Conservation (phyloP, 1,140 invertebrate species). For the Macrostomum lignano region DNA sequence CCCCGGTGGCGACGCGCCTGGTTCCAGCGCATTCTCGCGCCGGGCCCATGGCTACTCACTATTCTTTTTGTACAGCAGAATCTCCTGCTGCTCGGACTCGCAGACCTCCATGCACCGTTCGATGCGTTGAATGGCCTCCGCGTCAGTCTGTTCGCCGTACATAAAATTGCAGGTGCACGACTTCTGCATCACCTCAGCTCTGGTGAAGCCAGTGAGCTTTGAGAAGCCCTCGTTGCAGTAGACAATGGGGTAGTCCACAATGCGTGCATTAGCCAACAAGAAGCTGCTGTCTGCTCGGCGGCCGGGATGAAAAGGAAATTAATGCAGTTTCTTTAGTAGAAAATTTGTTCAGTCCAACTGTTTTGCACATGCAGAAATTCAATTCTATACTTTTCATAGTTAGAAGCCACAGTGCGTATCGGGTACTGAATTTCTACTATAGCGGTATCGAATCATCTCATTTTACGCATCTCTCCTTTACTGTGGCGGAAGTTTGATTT, state of each 20-base stretch:
- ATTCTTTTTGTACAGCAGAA: slow-evolving; percentile 96
- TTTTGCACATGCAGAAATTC: neutral
- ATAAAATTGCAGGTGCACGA: slow-evolving; percentile 79
- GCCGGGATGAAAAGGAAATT: too few relatives aligned
- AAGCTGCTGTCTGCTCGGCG: slow-evolving; percentile 83
- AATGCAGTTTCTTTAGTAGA: too few relatives aligned
- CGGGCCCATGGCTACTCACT: too few relatives aligned
- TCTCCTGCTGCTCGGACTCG: slow-evolving; percentile 60
- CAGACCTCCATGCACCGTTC: slow-evolving; percentile 75
- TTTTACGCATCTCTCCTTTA: too few relatives aligned
- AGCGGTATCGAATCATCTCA: too few relatives aligned
- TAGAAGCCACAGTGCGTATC: too few relatives aligned
- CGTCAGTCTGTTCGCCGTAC: slow-evolving; percentile 88
- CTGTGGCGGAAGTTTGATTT: too few relatives aligned
- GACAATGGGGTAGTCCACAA: slow-evolving; percentile 96
- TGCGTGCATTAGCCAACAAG: slow-evolving; percentile 90
- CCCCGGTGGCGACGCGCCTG: too few relatives aligned
- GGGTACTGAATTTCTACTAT: too few relatives aligned
- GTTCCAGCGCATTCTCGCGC: too few relatives aligned
- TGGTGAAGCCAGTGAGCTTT: slow-evolving; percentile 90
- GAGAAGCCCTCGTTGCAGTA: slow-evolving; percentile 99
- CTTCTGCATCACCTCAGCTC: slow-evolving; percentile 80
- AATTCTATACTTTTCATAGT: too few relatives aligned
- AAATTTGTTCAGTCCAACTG: neutral
- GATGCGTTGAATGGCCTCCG: slow-evolving; percentile 64